Evolutionary conservation across 2,888 invertebrate species (phyloP).

Genomic region (Drosophila hamatofila): DNA sequence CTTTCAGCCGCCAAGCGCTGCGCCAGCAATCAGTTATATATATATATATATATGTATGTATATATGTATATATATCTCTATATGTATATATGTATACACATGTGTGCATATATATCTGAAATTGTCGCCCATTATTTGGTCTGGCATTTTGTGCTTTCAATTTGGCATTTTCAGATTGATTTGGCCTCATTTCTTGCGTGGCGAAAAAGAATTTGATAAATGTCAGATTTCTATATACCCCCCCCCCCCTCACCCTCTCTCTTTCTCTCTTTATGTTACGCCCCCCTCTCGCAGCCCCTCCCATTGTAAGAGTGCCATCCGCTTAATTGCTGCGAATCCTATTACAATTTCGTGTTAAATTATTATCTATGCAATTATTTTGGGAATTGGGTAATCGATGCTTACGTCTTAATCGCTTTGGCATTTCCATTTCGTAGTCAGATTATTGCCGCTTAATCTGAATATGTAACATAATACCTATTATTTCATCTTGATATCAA

Average conservation of each 20-base stretch:
- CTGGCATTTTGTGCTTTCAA: constrained; percentile 4
- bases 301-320: background rate
- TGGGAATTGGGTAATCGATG: constrained; percentile 9
- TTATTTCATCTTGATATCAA: background rate
- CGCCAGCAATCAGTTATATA: background rate
- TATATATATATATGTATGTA: background rate
- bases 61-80: background rate
- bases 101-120: no score
- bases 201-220: background rate
- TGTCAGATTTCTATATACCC: background rate
- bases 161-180: constrained; percentile 20
- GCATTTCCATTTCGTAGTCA: background rate
- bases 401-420: constrained; percentile 1
- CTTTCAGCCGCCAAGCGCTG: no score
- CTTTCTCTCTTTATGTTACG: background rate
- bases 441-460: background rate
- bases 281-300: background rate
- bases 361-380: constrained; percentile 1
- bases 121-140: constrained; percentile 2
- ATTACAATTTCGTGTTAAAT: constrained; percentile 2
- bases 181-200: background rate
- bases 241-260: background rate
- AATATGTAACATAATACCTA: background rate
- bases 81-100: background rate
- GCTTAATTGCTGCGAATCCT: background rate